These are phyloP conservation scores for Bombus huntii DNA, from an alignment of 1,140 invertebrate genomes.

Conservation along the genomic window DNA sequence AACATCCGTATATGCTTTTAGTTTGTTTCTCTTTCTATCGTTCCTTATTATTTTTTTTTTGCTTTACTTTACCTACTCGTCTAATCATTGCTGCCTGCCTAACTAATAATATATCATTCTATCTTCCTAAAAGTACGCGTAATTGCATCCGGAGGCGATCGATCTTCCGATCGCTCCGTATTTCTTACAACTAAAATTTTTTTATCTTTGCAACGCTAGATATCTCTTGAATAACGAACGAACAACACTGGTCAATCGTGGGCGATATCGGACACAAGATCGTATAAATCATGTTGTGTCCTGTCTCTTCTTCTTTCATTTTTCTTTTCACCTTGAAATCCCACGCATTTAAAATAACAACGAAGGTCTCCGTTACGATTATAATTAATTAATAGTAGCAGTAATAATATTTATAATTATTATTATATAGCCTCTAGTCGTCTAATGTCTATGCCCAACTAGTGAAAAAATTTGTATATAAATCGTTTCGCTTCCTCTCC, in stretches of 20 bases:
- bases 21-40: not conserved
- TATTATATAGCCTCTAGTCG: conserved; percentile 81
- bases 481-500: conserved; percentile 63
- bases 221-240: conserved; percentile 73
- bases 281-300: conserved; percentile 5
- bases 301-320: not conserved
- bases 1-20: not conserved
- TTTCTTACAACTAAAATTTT: conserved; percentile 53
- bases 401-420: conserved; percentile 74
- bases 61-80: conserved; percentile 38
- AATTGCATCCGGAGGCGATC: conserved; percentile 27
- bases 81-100: conserved; percentile 64
- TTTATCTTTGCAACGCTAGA: conserved; percentile 69
- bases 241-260: conserved; percentile 72
- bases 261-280: conserved; percentile 27
- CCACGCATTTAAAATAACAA: conserved; percentile 71
- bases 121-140: conserved; percentile 59
- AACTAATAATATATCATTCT: conserved; percentile 59
- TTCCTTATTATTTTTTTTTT: not conserved
- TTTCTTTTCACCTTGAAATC: not conserved
- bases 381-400: conserved; percentile 75
- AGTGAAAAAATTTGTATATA: conserved; percentile 75
- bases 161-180: conserved; percentile 15
- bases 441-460: conserved; percentile 80
- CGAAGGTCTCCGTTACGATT: conserved; percentile 66